phyloP scores from a whole-genome alignment of 2,113 vertebrate genomes.

The Strigops habroptila region DNA sequence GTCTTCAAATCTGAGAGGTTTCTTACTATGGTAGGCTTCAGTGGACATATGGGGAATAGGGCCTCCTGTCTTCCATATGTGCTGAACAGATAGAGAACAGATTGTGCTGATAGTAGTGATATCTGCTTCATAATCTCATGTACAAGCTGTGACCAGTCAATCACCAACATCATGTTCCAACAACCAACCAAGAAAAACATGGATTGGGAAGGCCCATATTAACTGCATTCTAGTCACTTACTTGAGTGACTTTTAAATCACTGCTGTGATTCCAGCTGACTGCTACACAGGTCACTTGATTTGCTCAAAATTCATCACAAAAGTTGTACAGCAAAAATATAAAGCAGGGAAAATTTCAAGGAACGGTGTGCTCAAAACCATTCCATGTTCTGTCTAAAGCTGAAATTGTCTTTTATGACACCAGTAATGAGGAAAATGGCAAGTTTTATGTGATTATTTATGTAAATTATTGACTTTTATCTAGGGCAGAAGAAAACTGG shows the following conservation, averaged over 20 bases:
- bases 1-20: neutral
- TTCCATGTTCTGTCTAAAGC: neutral
- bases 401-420: neutral
- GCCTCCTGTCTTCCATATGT: neutral
- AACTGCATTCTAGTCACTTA: neutral
- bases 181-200: neutral
- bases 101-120: neutral
- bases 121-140: neutral
- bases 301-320: neutral
- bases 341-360: neutral
- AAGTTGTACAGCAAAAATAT: neutral
- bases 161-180: neutral
- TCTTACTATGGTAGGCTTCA: slow-evolving; percentile 10
- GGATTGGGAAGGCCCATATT: neutral
- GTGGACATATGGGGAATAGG: neutral
- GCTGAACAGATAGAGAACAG: slow-evolving; percentile 8
- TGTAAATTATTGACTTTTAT: neutral
- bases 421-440: neutral
- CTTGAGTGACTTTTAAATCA: neutral
- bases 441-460: neutral
- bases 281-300: neutral
- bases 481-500: neutral
- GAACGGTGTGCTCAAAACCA: neutral
- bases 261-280: neutral
- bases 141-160: neutral